Percentiles rank a stretch among this genome's conserved stretches.
phyloP scores from a whole-genome alignment of 2,888 invertebrate species.

The Tortricodes alternella region DNA sequence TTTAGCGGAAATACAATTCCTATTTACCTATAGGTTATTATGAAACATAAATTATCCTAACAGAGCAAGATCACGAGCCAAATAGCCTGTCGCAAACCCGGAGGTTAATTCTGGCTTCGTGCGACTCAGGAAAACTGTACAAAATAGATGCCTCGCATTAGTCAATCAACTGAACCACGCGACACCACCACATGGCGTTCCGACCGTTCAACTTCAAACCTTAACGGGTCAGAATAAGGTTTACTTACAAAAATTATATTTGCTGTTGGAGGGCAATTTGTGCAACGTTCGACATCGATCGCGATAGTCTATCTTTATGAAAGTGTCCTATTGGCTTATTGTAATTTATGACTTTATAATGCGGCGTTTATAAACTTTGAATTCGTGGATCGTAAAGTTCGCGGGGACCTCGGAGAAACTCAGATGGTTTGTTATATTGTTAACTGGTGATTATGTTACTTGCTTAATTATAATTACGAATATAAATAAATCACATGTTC shows the following conservation, averaged over 20 bases:
- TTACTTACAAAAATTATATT: background rate
- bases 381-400: constrained; percentile 26
- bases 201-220: background rate
- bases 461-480: background rate
- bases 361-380: constrained; percentile 19
- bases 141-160: constrained; percentile 34
- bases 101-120: constrained; percentile 39
- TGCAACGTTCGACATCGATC: constrained; percentile 19
- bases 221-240: background rate
- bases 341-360: constrained; percentile 30
- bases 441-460: background rate
- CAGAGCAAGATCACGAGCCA: constrained; percentile 10
- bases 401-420: constrained; percentile 16
- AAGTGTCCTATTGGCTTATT: constrained; percentile 30
- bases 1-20: background rate
- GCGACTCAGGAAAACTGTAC: constrained; percentile 33
- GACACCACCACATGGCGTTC: background rate
- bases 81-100: constrained; percentile 11
- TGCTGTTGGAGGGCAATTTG: constrained; percentile 13
- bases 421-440: background rate
- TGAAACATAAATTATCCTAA: constrained; percentile 8
- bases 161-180: constrained; percentile 34
- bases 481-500: no score
- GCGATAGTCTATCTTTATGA: constrained; percentile 22
- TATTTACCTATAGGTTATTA: background rate